phyloP scores from a whole-genome alignment of 2,888 invertebrate genomes.

The Troglohyphantes excavatus region DNA sequence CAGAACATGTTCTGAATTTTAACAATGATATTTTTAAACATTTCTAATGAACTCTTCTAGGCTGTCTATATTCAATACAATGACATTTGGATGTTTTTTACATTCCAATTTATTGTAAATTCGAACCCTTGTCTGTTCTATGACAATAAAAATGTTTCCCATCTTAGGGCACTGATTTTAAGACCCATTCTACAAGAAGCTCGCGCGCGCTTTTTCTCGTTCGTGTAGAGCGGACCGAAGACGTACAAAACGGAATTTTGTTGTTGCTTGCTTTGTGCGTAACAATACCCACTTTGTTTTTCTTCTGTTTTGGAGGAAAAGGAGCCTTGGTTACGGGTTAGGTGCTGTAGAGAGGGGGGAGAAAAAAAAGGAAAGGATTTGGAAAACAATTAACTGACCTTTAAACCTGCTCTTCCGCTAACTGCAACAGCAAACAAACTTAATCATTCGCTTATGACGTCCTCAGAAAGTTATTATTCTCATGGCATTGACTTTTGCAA shows the following conservation, averaged over 20 bases:
- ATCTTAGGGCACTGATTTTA: too few species aligned
- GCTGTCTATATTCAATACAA: too few species aligned
- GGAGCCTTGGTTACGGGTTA: constrained; percentile 43
- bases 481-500: constrained; percentile 51
- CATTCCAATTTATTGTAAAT: too few species aligned
- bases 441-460: constrained; percentile 58
- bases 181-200: too few species aligned
- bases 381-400: constrained; percentile 70
- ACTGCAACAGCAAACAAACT: constrained; percentile 53
- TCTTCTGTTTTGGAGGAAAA: constrained; percentile 11
- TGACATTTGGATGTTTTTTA: too few species aligned
- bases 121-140: too few species aligned
- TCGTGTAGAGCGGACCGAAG: too few species aligned
- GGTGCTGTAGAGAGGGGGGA: constrained; percentile 1
- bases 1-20: too few species aligned
- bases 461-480: constrained; percentile 55
- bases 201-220: too few species aligned
- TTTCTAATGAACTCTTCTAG: too few species aligned
- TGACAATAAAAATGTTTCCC: too few species aligned
- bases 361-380: constrained; percentile 43
- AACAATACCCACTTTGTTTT: background rate
- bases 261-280: constrained; percentile 4
- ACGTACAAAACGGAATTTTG: constrained; percentile 1
- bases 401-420: constrained; percentile 62
- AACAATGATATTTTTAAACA: too few species aligned